Evolutionary conservation across 2,888 invertebrate genomes (phyloP), one percentile per base, ranked within the genome.

Genomic region (Ariolimax columbianus): DNA sequence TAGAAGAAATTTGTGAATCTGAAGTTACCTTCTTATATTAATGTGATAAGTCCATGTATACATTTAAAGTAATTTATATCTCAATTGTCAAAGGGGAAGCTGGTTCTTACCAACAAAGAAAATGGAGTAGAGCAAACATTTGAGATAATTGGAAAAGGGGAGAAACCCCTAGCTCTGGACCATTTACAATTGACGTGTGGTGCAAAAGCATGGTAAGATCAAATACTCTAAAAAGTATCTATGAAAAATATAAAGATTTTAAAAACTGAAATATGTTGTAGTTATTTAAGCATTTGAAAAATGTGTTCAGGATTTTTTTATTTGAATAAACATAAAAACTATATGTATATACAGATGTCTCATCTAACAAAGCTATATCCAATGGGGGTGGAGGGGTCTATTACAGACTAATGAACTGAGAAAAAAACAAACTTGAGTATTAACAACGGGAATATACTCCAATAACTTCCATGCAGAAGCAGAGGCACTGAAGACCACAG

Each of bases 141-240:
- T 90, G 88, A 91, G 55, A 87, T 94, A 75, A 87, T 80, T 75
- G 94, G 94, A 1, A 88, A 88, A 38, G 93, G 92, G 1, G 90
- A 92, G 86, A 93, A 92, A 88, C 93, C 94, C 26, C 90, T 93
- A 38, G 92, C 94, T n/a, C 88, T 94, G 47, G 94, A 94, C 66
- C 90, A 91, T 75, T 88, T 94, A 33, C 87, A 89, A 72, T 85
- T 94, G n/a, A 89, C 90, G 43, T 91, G 92, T 83, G 90, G 89
- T 72, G 94, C 92, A 77, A 93, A 92, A 83, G 90, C 93, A 86
- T 90, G 88, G 93, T 93, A 84, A 90, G 91, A 79, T n/a, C n/a
- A 4, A 17, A 75, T 63, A 23, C 3, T 23, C n/a, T 4, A 1
- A 23, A 3, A 26, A 73, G 14, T 43, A 40, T 17, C n/a, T 26